These are phyloP conservation scores for Drosophila tripunctata DNA, from an alignment of 2,888 invertebrate species.

Conservation along the genomic window DNA sequence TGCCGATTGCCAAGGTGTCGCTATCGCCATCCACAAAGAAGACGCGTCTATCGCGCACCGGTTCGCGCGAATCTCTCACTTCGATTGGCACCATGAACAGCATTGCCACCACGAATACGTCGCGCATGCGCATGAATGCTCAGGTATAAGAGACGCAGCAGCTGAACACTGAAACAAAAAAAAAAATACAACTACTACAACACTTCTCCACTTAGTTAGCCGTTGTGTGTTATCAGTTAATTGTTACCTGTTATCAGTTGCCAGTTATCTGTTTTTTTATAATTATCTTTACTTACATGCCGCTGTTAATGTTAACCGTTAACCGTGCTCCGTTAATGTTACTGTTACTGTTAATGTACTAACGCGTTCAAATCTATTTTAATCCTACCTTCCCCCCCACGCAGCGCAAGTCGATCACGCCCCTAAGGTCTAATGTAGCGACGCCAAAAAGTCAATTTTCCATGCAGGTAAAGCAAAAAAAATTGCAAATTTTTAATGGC, in stretches of 20 bases:
- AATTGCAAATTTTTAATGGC: constrained; percentile 5
- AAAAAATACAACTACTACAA: not conserved
- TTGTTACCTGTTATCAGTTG: constrained; percentile 27
- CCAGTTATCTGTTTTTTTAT: constrained; percentile 24
- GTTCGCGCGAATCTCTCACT: constrained; percentile 94
- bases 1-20: constrained; percentile 95
- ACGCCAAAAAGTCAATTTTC: constrained; percentile 83
- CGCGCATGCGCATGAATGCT: constrained; percentile 84
- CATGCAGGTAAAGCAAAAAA: constrained; percentile 81
- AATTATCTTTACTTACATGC: constrained; percentile 18
- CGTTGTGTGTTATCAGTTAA: constrained; percentile 36
- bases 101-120: constrained; percentile 85
- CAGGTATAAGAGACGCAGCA: constrained; percentile 76
- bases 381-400: constrained; percentile 39
- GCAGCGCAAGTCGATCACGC: constrained; percentile 82
- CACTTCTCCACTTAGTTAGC: constrained; percentile 15
- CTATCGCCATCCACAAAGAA: constrained; percentile 91
- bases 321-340: constrained; percentile 30
- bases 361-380: constrained; percentile 52
- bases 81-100: constrained; percentile 87
- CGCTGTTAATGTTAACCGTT: constrained; percentile 32
- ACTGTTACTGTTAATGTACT: constrained; percentile 39
- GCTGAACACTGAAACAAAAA: not conserved
- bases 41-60: constrained; percentile 88
- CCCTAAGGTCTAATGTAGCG: constrained; percentile 76